These are phyloP conservation scores for Eptesicus fuscus DNA, from an alignment of 2,113 vertebrate species.

Conservation along the genomic window DNA sequence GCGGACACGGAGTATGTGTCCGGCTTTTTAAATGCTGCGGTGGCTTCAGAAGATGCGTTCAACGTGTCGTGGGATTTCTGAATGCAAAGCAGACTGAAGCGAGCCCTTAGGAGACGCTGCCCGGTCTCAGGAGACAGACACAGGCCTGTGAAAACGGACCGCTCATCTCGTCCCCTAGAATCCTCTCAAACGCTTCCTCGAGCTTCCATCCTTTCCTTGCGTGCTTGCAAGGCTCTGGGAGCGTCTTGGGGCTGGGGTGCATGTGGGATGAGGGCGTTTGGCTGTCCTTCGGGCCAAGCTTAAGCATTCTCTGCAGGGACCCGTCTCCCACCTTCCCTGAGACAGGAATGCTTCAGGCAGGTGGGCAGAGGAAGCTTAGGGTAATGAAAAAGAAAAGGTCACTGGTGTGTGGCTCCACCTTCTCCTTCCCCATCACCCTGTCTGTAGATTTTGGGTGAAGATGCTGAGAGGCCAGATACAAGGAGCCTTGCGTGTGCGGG, in stretches of 20 bases:
- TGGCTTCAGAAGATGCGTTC: background rate
- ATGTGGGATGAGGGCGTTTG: background rate
- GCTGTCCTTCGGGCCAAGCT: background rate
- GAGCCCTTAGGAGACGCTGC: background rate
- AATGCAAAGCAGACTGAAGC: background rate
- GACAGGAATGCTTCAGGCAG: background rate
- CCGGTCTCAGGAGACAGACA: background rate
- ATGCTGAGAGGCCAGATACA: background rate
- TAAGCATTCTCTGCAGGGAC: background rate
- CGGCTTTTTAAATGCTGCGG: background rate
- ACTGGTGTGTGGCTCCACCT: no score
- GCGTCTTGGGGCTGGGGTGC: background rate
- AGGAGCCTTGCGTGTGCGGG: background rate
- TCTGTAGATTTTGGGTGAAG: background rate
- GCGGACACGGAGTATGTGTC: background rate
- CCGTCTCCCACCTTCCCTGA: background rate
- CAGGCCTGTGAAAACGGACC: background rate
- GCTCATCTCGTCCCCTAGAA: accelerated
- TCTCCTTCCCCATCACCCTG: background rate
- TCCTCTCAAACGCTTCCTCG: background rate
- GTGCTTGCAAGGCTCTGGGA: background rate
- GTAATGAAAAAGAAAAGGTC: background rate
- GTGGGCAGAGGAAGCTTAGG: background rate
- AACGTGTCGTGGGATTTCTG: background rate
- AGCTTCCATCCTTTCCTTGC: background rate